Percentiles rank a stretch among this genome's conserved stretches.
Conservation (phyloP, 2,888 invertebrate genomes). For the Noctua pronuba region DNA sequence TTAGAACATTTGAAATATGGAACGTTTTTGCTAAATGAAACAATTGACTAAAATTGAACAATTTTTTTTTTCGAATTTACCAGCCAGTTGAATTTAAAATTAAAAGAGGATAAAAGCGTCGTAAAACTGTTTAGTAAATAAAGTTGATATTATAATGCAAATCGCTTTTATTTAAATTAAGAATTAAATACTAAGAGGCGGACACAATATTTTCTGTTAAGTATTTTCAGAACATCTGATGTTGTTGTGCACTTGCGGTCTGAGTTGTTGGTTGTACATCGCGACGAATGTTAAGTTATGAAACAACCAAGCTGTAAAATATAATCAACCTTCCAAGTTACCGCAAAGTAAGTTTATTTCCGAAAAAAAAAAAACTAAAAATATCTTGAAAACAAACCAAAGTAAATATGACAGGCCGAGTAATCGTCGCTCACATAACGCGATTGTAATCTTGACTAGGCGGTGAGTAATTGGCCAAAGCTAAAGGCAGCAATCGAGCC, state of each 20-base stretch:
- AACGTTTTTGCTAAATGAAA: neutral
- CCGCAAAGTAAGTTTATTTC: conserved; percentile 7
- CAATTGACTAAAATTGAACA: neutral
- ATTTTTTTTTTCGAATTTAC: conserved; percentile 14
- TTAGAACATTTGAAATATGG: neutral
- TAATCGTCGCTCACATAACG: conserved; percentile 73
- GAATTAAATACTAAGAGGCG: neutral
- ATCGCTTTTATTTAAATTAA: neutral
- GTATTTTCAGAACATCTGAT: neutral
- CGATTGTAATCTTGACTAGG: conserved; percentile 84
- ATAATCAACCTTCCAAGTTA: neutral
- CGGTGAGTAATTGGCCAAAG: conserved; percentile 88
- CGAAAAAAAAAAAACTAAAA: conserved; percentile 40
- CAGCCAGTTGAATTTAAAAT: neutral
- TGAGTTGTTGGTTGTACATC: neutral
- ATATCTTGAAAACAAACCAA: conserved; percentile 67
- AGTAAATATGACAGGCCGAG: conserved; percentile 70
- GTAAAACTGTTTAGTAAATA: neutral
- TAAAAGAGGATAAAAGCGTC: neutral
- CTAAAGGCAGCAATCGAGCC: conserved; percentile 87
- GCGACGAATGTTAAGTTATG: neutral
- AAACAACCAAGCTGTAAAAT: neutral
- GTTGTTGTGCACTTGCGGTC: neutral
- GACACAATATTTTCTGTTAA: neutral
- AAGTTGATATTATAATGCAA: neutral